Base-by-base conservation (phyloP, 1,140 invertebrate genomes). In the Pararge aegeria region DNA sequence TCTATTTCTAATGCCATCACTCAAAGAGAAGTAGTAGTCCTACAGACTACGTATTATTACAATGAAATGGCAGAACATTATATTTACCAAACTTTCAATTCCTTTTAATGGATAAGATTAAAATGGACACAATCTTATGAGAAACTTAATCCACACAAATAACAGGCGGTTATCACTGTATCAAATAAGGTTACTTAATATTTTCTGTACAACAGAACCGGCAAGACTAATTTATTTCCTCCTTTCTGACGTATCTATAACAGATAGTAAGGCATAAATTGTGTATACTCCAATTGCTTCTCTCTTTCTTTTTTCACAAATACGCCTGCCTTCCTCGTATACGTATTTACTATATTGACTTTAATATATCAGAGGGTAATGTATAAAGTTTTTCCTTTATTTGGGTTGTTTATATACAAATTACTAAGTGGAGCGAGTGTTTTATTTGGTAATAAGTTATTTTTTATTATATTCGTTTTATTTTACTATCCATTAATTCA, bases 371-470 rank as follows among this genome's bases (percentile, higher is more conserved):
- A 40, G 2, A 13, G 37, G 13, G 37, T 40, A 40, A 40, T 40
- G 37, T 40, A 40, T 3, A 16, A 40, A 40, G n/a, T 40, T 40
- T 40, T 16, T 40, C 30, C 37, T 40, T 40, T 16, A 40, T 40
- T 40, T 16, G 3, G 37, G 29, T 30, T 30, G 9, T 30, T 30
- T 30, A 30, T 30, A 6, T 30, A 30, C 29, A 9, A 5, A 30
- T 30, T 30, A 30, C 29, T 30, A 30, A 1, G 29, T 30, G 29
- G 29, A 30, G 29, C 29, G 10, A 10, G 29, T 30, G 29, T 30
- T 30, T 30, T 9, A 10, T 24, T 24, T 24, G 24, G 24, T 24
- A 24, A 24, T 24, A 24, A 24, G 24, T 24, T 24, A 24, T 24
- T 4, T 30, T 30, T 30, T 30, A 30, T 5, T 10, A 10, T 5